Percentiles rank a stretch among this genome's conserved stretches.
These are phyloP conservation scores for Cyprinus carpio DNA, from an alignment of 2,113 vertebrate genomes.

Conservation along the genomic window DNA sequence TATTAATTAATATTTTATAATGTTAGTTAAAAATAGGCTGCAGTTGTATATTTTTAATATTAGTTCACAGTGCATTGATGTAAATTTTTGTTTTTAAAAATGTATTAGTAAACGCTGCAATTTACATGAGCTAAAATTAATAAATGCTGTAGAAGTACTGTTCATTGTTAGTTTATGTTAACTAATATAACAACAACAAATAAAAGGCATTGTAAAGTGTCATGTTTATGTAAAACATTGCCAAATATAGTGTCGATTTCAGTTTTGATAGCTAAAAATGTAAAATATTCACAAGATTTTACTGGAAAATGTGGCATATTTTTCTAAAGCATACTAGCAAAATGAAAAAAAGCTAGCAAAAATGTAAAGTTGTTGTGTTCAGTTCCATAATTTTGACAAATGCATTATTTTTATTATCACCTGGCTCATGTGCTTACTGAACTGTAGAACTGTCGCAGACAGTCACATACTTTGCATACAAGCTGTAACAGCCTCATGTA, in stretches of 20 bases:
- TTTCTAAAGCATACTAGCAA: neutral
- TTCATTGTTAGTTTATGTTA: neutral
- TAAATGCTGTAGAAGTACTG: neutral
- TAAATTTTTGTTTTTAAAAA: neutral
- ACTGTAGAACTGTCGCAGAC: neutral
- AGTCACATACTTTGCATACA: slow-evolving; percentile 9
- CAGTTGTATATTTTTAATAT: neutral
- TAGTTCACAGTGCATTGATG: neutral
- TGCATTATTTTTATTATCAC: neutral
- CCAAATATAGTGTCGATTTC: neutral
- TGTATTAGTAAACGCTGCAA: neutral
- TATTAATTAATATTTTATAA: neutral
- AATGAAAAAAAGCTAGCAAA: neutral
- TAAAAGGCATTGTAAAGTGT: neutral
- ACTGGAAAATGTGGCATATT: neutral
- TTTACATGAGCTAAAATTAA: no score
- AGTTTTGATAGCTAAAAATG: neutral
- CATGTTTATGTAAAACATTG: neutral
- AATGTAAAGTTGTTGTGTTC: neutral
- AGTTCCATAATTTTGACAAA: neutral
- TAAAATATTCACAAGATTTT: neutral
- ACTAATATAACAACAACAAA: neutral
- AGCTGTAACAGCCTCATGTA: neutral
- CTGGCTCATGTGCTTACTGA: neutral
- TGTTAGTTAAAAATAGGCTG: neutral